phyloP scores from a whole-genome alignment of 2,797 vertebrate genomes.

The Anguilla obscura region DNA sequence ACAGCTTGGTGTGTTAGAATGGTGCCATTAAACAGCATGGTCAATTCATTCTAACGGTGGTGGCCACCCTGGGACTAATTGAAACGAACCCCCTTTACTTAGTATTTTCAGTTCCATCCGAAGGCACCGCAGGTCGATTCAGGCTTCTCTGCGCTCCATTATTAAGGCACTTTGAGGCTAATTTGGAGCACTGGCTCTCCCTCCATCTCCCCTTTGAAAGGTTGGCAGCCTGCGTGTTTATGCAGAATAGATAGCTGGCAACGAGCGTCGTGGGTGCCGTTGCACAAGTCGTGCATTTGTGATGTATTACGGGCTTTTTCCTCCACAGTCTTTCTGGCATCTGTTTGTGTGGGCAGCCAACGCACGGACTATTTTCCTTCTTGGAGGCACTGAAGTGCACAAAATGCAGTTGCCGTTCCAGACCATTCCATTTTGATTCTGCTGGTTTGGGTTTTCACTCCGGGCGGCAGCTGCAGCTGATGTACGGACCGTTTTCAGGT shows the following conservation, averaged over 20 bases:
- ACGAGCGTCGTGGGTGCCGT: slow-evolving; percentile 49
- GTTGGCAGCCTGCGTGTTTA: slow-evolving; percentile 44
- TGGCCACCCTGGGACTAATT: slow-evolving; percentile 56
- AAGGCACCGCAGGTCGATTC: slow-evolving; percentile 55
- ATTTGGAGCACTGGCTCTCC: slow-evolving; percentile 44
- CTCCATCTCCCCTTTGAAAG: background rate
- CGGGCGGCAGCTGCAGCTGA: background rate
- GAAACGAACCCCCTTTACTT: slow-evolving; percentile 56
- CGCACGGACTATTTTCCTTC: background rate
- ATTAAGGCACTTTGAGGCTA: slow-evolving; percentile 62
- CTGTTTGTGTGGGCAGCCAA: slow-evolving; percentile 17
- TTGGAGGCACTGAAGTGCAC: background rate
- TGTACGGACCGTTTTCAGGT: background rate
- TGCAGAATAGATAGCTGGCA: slow-evolving; percentile 50
- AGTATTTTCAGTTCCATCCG: slow-evolving; percentile 45
- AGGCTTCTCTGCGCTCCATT: slow-evolving; percentile 64
- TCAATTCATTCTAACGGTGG: slow-evolving; percentile 49
- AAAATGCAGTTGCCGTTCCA: background rate
- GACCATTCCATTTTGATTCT: background rate
- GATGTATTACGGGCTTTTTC: slow-evolving; percentile 11
- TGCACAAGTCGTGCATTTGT: slow-evolving; percentile 33
- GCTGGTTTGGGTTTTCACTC: background rate
- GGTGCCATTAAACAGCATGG: slow-evolving; percentile 38
- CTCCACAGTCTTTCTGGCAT: slow-evolving; percentile 31
- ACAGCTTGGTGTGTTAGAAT: slow-evolving; percentile 27